Base-by-base conservation (phyloP, 64 coral and sea anemone species). In the Exaiptasia diaphana region DNA sequence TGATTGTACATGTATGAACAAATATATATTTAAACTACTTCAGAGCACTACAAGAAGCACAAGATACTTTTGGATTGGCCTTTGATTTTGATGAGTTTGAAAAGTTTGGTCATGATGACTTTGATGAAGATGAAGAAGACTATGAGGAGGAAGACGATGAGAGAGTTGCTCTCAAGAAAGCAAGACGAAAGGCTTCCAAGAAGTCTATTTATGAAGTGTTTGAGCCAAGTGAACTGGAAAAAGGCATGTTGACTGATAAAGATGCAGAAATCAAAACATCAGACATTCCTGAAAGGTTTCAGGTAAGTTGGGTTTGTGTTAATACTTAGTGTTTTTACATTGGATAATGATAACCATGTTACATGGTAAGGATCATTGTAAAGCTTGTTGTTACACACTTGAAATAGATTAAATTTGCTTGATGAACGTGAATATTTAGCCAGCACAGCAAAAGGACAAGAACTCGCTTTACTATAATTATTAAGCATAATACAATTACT, bases 201-300 rank as follows among this genome's bases (percentile, higher is more conserved):
- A 91, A 91, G 71, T 67, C 89, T 41, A 99, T 99, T 74, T 99
- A 83, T 71, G 95, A 99, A 60, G 89, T 99, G 10, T 99, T 92
- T 92, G 94, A 99, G 82, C 94, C 94, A 75, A 99, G 94, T 99
- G 94, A 99, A 68, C 67, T 99, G 57, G 94, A 99, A 40, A 99
- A 99, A 40, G 90, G 90, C 27, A 88, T 92, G 85, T 89, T 99
- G 36, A 99, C 94, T 23, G 81, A 76, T 43, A 87, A 64, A 55
- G 94, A 99, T 67, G 87, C 82, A 79, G 79, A 92, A 61, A 88
- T 99, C 21, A 85, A 83, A 50, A 80, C 78, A 28, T 82, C 79
- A 24, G 94, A 99, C 57, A 67, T 99, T 24, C 94, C 94, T 43
- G 94, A 99, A 67, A 83, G 89, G 58, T 99, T 99, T 71, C 89